These are phyloP conservation scores for Gopherus evgoodei DNA, from an alignment of 2,113 vertebrate species.

Conservation along the genomic window DNA sequence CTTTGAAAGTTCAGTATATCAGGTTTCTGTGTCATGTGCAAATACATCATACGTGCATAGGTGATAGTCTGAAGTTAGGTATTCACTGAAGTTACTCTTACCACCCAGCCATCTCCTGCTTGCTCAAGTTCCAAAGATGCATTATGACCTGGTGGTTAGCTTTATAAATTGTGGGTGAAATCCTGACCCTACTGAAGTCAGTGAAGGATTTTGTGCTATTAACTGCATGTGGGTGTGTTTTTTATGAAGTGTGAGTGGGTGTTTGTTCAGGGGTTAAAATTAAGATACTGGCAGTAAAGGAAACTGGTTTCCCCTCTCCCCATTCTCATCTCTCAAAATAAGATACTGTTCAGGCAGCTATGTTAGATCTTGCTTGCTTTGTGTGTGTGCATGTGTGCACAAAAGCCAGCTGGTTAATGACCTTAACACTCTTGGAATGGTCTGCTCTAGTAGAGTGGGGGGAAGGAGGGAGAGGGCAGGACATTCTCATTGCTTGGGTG, in stretches of 20 bases:
- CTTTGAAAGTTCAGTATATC: not conserved
- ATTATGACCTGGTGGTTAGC: not conserved
- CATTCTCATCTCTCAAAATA: conserved; percentile 10
- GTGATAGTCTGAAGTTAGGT: not conserved
- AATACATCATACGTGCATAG: not conserved
- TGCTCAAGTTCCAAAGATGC: not conserved
- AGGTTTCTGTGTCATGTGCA: not conserved
- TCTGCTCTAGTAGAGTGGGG: conserved; percentile 2
- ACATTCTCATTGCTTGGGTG: not conserved
- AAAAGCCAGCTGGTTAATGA: conserved; percentile 32
- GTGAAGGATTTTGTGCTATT: not conserved
- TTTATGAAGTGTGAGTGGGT: not conserved
- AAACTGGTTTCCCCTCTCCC: conserved; percentile 24
- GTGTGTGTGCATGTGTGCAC: not conserved
- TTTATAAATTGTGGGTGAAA: not conserved
- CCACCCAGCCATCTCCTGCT: not conserved
- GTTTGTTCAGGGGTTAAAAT: not conserved
- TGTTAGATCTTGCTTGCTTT: conserved; percentile 47
- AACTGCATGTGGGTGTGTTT: not conserved
- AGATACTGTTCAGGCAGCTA: conserved; percentile 16
- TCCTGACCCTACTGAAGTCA: not conserved
- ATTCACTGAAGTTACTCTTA: not conserved
- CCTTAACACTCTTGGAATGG: conserved; percentile 13
- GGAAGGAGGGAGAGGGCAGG: not conserved
- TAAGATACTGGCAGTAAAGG: conserved; percentile 24